A percentile compares a stretch with the other conserved stretches of the same genome.
Conservation (phyloP, 2,888 invertebrate genomes). For the Oligia strigilis region DNA sequence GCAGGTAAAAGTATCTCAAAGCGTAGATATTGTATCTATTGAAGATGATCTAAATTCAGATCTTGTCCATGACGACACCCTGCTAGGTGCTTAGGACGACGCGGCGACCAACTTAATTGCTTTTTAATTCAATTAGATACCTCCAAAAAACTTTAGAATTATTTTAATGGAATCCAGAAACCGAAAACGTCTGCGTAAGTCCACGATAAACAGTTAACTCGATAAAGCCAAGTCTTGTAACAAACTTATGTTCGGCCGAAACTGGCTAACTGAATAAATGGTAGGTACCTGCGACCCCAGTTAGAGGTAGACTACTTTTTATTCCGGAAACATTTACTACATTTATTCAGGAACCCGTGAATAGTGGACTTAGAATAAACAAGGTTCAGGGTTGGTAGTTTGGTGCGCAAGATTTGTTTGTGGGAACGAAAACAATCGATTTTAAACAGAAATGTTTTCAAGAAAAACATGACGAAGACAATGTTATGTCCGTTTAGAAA, state of each 20-base stretch:
- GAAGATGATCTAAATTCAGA: slow-evolving; percentile 2
- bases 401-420: not conserved
- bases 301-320: slow-evolving; percentile 47
- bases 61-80: not conserved
- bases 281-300: slow-evolving; percentile 60
- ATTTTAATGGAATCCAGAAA: slow-evolving; percentile 58
- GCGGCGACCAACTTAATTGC: not conserved
- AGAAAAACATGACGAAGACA: not conserved
- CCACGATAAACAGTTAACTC: slow-evolving; percentile 55
- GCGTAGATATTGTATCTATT: not conserved
- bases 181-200: slow-evolving; percentile 43
- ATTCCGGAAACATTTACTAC: slow-evolving; percentile 54
- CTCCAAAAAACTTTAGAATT: slow-evolving; percentile 41
- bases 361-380: slow-evolving; percentile 48
- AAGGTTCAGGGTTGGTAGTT: slow-evolving; percentile 39
- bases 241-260: slow-evolving; percentile 59
- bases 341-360: slow-evolving; percentile 53
- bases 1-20: slow-evolving; percentile 1
- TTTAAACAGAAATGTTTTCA: not conserved
- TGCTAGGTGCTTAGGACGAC: not conserved
- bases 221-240: slow-evolving; percentile 60
- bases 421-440: not conserved
- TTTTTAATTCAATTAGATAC: slow-evolving; percentile 18
- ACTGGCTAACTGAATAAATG: slow-evolving; percentile 66
- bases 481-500: not conserved